phyloP scores from a whole-genome alignment of 2,797 vertebrate species.

The Anguilla obscura region DNA sequence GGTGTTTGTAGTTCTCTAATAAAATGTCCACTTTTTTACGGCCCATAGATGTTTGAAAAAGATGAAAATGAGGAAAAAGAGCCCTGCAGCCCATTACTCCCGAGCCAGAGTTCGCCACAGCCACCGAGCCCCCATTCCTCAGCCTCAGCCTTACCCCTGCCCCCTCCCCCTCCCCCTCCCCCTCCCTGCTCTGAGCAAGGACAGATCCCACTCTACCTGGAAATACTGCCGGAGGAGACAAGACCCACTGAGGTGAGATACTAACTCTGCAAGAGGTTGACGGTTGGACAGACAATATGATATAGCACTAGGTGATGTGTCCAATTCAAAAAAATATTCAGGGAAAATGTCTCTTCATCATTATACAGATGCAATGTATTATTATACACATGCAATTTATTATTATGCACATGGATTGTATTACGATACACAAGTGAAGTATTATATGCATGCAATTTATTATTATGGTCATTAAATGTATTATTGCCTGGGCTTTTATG shows the following conservation, averaged over 20 bases:
- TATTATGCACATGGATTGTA: no score
- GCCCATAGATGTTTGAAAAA: background rate
- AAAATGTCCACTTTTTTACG: background rate
- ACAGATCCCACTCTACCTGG: background rate
- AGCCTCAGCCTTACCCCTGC: background rate
- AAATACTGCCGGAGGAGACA: slow-evolving; percentile 19
- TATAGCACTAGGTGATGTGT: no score
- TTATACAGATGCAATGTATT: no score
- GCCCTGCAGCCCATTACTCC: background rate
- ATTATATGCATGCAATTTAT: no score
- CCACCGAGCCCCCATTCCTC: background rate
- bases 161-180: background rate
- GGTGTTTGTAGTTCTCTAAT: background rate
- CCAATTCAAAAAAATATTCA: no score
- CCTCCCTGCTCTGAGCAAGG: background rate
- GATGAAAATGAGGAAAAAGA: background rate
- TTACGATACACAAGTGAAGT: no score
- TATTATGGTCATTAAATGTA: no score
- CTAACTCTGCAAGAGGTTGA: background rate
- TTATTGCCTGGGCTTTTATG: no score
- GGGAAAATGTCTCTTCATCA: no score
- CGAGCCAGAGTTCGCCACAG: background rate
- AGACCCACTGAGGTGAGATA: background rate
- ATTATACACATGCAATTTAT: no score
- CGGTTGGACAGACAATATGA: background rate